Percentiles rank a stretch among this genome's conserved stretches.
These are phyloP conservation scores for Dermatemys mawii DNA, from an alignment of 2,113 vertebrate genomes.

Conservation along the genomic window DNA sequence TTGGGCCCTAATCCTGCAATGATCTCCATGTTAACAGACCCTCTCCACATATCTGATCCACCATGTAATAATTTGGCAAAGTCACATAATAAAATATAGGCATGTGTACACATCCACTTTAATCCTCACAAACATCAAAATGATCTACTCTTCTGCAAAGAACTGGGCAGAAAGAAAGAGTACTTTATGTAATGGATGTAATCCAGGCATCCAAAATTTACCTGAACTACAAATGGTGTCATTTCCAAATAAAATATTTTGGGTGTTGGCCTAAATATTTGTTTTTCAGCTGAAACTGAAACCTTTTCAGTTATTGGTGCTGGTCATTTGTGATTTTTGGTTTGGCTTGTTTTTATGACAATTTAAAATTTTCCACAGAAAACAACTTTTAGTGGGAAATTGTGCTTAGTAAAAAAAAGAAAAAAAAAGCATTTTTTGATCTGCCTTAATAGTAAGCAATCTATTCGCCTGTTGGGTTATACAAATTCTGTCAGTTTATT, in stretches of 20 bases:
- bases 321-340: neutral
- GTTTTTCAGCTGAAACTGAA: neutral
- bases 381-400: neutral
- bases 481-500: neutral
- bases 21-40: neutral
- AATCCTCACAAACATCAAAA: neutral
- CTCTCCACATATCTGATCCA: too few species aligned
- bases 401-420: too few species aligned
- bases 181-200: neutral
- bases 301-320: neutral
- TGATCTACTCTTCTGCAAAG: neutral
- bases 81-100: neutral
- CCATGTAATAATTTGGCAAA: neutral
- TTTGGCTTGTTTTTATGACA: too few species aligned
- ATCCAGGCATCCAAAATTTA: neutral
- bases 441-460: neutral
- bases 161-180: neutral
- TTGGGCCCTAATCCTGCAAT: neutral
- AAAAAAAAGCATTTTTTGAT: neutral
- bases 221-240: neutral
- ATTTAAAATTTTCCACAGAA: neutral
- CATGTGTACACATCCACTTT: neutral
- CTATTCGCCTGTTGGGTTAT: neutral
- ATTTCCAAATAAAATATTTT: neutral
- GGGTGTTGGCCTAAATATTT: neutral